phyloP scores from a whole-genome alignment of 2,113 vertebrate genomes.

The Chrysochloris asiatica region DNA sequence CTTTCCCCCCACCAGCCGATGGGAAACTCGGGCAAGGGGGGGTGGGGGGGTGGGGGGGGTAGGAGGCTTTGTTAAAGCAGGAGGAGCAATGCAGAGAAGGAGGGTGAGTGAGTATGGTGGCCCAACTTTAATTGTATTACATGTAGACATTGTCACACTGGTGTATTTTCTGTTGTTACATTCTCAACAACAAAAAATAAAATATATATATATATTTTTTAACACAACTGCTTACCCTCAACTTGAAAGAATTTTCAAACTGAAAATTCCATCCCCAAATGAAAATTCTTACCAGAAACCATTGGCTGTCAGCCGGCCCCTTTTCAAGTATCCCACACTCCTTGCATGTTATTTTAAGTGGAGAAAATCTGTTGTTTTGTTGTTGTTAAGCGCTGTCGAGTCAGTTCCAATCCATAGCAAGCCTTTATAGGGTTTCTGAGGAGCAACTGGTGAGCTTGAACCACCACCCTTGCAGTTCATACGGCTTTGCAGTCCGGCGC shows the following conservation, averaged over 20 bases:
- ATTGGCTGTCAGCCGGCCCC: neutral
- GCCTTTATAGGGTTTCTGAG: no score
- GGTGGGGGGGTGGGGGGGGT: no score
- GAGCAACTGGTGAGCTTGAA: no score
- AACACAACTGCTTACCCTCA: neutral
- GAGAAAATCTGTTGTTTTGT: neutral
- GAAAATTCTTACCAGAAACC: neutral
- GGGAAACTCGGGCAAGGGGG: neutral
- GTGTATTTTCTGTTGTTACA: neutral
- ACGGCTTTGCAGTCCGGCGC: no score
- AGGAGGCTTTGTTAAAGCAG: neutral
- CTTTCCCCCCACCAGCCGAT: neutral
- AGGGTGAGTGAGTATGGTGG: neutral
- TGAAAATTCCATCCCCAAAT: neutral
- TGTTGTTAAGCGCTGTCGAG: neutral
- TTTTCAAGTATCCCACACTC: neutral
- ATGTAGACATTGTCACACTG: neutral
- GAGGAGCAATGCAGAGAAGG: neutral
- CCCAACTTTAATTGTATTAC: neutral
- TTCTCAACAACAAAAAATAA: neutral
- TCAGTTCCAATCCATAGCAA: no score
- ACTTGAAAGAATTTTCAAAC: neutral
- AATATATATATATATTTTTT: no score
- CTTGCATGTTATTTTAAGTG: slow-evolving; percentile 4
- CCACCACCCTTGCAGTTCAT: no score